Conservation (phyloP, 2,797 vertebrate species). For the Takifugu rubripes region DNA sequence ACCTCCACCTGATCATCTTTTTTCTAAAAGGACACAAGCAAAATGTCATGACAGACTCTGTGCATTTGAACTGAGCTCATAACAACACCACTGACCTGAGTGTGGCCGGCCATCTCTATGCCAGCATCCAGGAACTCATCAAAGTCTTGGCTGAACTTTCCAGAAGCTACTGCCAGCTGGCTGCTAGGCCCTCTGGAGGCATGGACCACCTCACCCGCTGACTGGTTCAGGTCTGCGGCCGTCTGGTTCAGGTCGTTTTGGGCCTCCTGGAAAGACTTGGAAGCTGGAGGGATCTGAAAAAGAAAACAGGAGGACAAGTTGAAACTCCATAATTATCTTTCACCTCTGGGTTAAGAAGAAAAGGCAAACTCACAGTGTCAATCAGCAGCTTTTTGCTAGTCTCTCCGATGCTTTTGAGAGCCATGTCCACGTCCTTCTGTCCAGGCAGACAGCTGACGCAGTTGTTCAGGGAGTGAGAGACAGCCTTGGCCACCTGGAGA, state of each 20-base stretch:
- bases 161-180: constrained; percentile 91
- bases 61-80: too few species aligned
- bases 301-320: background rate
- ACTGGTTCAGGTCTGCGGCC: constrained; percentile 94
- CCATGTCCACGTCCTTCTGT: constrained; percentile 97
- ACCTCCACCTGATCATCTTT: constrained; percentile 99
- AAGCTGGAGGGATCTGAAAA: constrained; percentile 85
- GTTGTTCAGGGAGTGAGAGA: constrained; percentile 97
- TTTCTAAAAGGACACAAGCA: constrained; percentile 73
- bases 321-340: background rate
- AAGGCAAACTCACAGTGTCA: constrained; percentile 82
- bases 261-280: constrained; percentile 95
- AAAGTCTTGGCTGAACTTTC: constrained; percentile 96
- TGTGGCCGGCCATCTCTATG: constrained; percentile 99
- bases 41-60: background rate
- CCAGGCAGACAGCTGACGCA: constrained; percentile 98
- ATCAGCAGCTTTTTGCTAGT: constrained; percentile 98
- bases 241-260: constrained; percentile 94
- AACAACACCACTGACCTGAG: constrained; percentile 76
- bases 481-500: constrained; percentile 92
- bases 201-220: constrained; percentile 94
- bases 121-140: constrained; percentile 98
- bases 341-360: background rate
- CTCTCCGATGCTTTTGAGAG: constrained; percentile 95
- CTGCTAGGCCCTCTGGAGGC: constrained; percentile 90